A percentile compares a stretch with the other conserved stretches of the same genome.
phyloP scores from a whole-genome alignment of 2,888 invertebrate genomes.

The Drosophila prostipennis region DNA sequence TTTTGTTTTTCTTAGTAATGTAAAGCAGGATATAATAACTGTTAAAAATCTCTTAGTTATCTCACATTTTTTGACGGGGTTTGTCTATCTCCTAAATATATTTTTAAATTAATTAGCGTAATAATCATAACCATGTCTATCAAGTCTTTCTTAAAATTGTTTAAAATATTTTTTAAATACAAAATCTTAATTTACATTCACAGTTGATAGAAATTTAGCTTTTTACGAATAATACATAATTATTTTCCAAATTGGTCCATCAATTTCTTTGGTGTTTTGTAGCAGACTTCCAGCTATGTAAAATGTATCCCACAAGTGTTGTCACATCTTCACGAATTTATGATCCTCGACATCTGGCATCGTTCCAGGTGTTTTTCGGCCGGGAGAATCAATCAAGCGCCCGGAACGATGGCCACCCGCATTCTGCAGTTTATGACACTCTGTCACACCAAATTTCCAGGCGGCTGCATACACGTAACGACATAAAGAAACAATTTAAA shows the following conservation, averaged over 20 bases:
- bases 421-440: slow-evolving; percentile 23
- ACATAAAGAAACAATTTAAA: slow-evolving; percentile 26
- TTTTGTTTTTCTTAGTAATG: no score
- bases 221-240: not conserved
- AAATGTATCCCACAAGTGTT: slow-evolving; percentile 11
- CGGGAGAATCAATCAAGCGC: slow-evolving; percentile 21
- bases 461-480: slow-evolving; percentile 17
- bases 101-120: no score
- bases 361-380: slow-evolving; percentile 30
- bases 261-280: not conserved
- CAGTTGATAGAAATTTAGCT: no score
- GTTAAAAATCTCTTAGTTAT: not conserved
- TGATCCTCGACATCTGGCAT: slow-evolving; percentile 21
- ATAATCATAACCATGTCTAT: no score
- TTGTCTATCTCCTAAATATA: no score
- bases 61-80: not conserved
- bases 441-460: slow-evolving; percentile 28
- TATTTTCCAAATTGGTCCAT: not conserved
- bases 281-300: slow-evolving; percentile 1
- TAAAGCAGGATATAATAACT: no score
- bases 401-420: slow-evolving; percentile 28
- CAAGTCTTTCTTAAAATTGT: no score
- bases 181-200: no score
- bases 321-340: slow-evolving; percentile 11
- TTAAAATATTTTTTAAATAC: no score